Conservation (phyloP, 35 echinoderm and acorn worm genomes). For the Heliocidaris erythrogramma region DNA sequence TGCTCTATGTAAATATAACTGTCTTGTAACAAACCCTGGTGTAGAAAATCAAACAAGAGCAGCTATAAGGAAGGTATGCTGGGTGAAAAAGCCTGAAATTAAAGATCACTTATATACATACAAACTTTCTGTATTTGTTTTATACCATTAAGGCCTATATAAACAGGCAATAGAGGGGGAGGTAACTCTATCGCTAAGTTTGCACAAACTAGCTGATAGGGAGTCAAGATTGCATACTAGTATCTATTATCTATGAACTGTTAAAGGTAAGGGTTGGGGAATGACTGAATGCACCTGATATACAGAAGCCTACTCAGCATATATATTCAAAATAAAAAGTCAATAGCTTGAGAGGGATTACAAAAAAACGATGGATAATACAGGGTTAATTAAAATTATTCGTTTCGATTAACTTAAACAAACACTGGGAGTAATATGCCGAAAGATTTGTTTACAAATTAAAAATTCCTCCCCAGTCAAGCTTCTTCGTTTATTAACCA, state of each 20-base stretch:
- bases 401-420: too few species aligned
- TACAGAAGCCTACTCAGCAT: too few species aligned
- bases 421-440: too few species aligned
- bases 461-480: too few species aligned
- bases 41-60: neutral
- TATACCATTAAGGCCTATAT: neutral
- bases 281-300: neutral
- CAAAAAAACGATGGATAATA: neutral
- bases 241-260: too few species aligned
- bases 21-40: neutral
- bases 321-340: too few species aligned
- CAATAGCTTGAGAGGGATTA: neutral
- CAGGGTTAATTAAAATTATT: too few species aligned
- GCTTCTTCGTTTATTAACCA: too few species aligned
- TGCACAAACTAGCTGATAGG: too few species aligned
- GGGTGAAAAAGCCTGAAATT: neutral
- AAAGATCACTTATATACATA: neutral
- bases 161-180: neutral
- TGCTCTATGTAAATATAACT: conserved; percentile 5
- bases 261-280: neutral
- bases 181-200: neutral
- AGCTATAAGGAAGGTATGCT: neutral
- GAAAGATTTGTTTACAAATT: too few species aligned
- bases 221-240: too few species aligned
- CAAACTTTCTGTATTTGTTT: neutral